Conservation (phyloP, 1,140 invertebrate species). For the Heliconius himera region DNA sequence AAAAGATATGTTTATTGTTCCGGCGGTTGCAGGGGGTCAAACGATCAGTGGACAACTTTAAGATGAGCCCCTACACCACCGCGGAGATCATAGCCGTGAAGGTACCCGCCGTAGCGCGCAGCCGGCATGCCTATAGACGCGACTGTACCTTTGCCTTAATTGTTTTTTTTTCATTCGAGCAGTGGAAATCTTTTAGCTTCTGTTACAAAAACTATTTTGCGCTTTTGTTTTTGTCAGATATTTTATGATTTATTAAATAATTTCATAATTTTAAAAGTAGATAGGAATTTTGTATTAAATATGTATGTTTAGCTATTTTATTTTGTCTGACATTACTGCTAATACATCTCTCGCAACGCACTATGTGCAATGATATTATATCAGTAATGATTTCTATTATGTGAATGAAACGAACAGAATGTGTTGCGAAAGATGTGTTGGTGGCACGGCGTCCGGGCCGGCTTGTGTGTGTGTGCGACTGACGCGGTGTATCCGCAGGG, state of each 20-base stretch:
- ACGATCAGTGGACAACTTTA: slow-evolving; percentile 88
- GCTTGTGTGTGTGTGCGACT: slow-evolving; percentile 43
- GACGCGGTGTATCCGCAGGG: slow-evolving; percentile 83
- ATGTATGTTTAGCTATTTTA: slow-evolving; percentile 16
- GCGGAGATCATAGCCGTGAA: slow-evolving; percentile 97
- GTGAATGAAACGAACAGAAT: background rate
- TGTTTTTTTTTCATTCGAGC: slow-evolving; percentile 6
- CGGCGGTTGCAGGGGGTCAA: slow-evolving; percentile 88
- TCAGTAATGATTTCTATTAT: too few species aligned
- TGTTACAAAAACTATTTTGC: slow-evolving; percentile 40
- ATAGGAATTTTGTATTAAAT: slow-evolving; percentile 9
- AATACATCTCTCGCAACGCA: background rate
- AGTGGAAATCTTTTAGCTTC: slow-evolving; percentile 23
- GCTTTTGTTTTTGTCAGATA: slow-evolving; percentile 34
- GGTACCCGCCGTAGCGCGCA: slow-evolving; percentile 82
- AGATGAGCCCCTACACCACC: slow-evolving; percentile 85
- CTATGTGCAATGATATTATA: background rate
- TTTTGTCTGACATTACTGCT: background rate
- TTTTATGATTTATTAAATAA: slow-evolving; percentile 3
- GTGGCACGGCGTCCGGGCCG: background rate
- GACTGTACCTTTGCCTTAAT: slow-evolving; percentile 20
- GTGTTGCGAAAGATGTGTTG: background rate
- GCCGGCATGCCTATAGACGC: slow-evolving; percentile 23
- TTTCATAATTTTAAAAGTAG: slow-evolving; percentile 8
- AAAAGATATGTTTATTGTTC: slow-evolving; percentile 19